Evolutionary conservation across 2,113 vertebrate species (phyloP).

Genomic region (Rhea americana): DNA sequence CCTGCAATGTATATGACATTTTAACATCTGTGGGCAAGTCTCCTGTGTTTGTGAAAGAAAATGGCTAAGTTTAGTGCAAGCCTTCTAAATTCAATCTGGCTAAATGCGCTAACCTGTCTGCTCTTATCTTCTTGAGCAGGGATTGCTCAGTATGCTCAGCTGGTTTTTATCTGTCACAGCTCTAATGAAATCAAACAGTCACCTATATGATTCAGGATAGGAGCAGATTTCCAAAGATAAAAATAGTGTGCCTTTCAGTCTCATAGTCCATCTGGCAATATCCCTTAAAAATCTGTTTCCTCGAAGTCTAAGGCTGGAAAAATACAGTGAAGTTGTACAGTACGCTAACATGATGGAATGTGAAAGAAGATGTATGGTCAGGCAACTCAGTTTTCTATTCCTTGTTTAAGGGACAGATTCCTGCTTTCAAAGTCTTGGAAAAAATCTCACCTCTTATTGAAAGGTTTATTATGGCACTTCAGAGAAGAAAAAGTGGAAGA

Average conservation of each 20-base stretch:
- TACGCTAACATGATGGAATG: conserved; percentile 43
- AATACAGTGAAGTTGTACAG: background rate
- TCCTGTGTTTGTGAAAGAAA: background rate
- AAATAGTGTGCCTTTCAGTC: background rate
- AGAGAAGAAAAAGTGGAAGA: conserved; percentile 42
- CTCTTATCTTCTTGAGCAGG: background rate
- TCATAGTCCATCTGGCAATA: background rate
- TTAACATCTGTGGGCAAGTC: background rate
- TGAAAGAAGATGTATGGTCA: conserved; percentile 29
- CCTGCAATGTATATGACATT: background rate
- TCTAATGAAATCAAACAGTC: conserved; percentile 13
- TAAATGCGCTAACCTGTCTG: background rate
- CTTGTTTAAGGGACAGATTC: background rate
- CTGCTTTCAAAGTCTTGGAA: background rate
- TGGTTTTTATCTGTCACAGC: background rate
- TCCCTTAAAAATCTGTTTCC: background rate
- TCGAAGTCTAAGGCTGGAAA: background rate
- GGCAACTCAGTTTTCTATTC: conserved; percentile 23
- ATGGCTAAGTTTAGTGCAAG: background rate
- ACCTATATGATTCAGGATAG: background rate
- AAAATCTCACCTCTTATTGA: background rate
- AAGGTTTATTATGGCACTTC: conserved; percentile 52
- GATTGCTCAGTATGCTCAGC: background rate
- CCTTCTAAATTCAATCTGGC: background rate
- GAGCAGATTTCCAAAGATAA: conserved; percentile 5